Evolutionary conservation across 2,797 vertebrate species (phyloP).

Genomic region (Acrossocheilus wenchowensis): DNA sequence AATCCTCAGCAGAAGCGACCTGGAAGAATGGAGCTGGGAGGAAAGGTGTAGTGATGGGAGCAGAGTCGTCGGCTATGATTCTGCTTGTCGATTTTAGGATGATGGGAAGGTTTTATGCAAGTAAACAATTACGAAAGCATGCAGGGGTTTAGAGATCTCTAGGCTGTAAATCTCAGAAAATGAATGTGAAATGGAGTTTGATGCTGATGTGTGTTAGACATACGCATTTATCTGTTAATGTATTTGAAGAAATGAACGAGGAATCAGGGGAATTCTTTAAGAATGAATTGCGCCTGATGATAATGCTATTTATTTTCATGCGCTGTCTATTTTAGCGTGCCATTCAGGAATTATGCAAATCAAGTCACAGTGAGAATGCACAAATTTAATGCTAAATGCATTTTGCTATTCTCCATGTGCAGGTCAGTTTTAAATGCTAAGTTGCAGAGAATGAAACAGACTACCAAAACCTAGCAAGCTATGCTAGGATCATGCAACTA

Average conservation of each 20-base stretch:
- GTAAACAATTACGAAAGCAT: conserved; percentile 6
- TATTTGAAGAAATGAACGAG: neutral
- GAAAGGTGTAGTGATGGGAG: neutral
- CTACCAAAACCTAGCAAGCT: neutral
- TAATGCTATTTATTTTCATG: neutral
- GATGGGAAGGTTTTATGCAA: neutral
- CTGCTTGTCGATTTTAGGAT: neutral
- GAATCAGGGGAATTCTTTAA: neutral
- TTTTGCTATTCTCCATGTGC: neutral
- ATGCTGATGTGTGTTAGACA: neutral
- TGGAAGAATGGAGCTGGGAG: neutral
- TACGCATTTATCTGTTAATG: neutral
- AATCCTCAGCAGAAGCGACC: conserved; percentile 23
- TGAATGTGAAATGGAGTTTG: neutral
- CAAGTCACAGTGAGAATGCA: neutral
- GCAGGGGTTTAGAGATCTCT: neutral
- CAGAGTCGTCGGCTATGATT: neutral
- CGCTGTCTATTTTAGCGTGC: neutral
- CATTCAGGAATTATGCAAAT: conserved; percentile 26
- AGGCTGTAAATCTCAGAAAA: neutral
- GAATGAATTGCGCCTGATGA: neutral
- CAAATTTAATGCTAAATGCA: neutral
- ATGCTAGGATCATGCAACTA: no score
- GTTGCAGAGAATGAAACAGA: neutral
- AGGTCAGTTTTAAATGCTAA: neutral